A percentile compares a stretch with the other conserved stretches of the same genome.
Conservation (phyloP, 2,113 vertebrate species). For the Archilochus colubris region DNA sequence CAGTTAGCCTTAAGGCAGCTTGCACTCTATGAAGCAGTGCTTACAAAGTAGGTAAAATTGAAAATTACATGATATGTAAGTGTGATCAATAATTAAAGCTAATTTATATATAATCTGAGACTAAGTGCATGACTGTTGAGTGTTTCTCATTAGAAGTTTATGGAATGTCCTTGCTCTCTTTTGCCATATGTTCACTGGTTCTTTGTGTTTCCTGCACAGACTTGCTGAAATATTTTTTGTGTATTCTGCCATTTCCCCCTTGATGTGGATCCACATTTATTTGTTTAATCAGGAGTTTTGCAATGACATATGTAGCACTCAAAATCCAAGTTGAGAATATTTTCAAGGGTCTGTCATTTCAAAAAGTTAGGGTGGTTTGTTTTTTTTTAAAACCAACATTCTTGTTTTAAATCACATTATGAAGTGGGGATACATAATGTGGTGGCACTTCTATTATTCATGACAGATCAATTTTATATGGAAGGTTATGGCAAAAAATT, state of each 20-base stretch:
- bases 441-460: constrained; percentile 38
- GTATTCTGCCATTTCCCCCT: neutral
- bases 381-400: constrained; percentile 41
- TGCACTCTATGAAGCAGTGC: neutral
- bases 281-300: neutral
- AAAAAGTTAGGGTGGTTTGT: neutral
- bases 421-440: constrained; percentile 56
- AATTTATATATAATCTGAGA: constrained; percentile 18
- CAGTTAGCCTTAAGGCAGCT: neutral
- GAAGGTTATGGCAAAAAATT: constrained; percentile 63
- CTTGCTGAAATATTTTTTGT: neutral
- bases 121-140: neutral
- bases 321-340: neutral
- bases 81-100: constrained; percentile 11
- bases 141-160: neutral
- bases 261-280: neutral
- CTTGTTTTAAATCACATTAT: constrained; percentile 32
- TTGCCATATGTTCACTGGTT: neutral
- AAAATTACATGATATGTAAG: neutral
- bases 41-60: constrained; percentile 8
- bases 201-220: neutral
- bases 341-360: neutral
- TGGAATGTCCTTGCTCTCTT: neutral
- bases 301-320: neutral
- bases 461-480: constrained; percentile 67